Conservation (phyloP, 1,140 invertebrate species). For the Brachionus rubens region DNA sequence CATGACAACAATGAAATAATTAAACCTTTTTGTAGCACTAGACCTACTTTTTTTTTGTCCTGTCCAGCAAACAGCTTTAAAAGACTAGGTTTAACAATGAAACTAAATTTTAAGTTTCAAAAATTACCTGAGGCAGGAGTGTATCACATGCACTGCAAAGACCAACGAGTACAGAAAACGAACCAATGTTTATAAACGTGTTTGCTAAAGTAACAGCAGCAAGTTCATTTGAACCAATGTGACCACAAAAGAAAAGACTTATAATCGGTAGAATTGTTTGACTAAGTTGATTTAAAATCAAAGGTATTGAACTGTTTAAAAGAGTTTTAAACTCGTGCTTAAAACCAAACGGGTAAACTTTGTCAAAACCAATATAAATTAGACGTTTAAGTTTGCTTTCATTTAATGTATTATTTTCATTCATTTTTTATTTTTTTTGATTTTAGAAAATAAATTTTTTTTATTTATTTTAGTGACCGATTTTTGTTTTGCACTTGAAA, state of each 20-base stretch:
- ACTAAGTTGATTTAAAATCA: slow-evolving; percentile 30
- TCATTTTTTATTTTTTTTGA: not conserved
- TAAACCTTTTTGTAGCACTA: slow-evolving; percentile 36
- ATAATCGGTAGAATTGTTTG: slow-evolving; percentile 37
- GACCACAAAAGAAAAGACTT: slow-evolving; percentile 39
- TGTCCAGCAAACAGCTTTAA: slow-evolving; percentile 10
- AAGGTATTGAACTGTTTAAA: not conserved
- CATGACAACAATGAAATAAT: slow-evolving; percentile 27
- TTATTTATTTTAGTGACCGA: no score
- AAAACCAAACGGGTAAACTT: not conserved
- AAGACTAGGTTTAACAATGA: no score
- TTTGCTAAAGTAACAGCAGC: slow-evolving; percentile 26
- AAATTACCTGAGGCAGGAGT: not conserved
- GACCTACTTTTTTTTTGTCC: slow-evolving; percentile 25
- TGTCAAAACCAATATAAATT: not conserved
- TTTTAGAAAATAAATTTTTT: no score
- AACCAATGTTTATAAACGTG: slow-evolving; percentile 41
- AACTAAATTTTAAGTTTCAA: not conserved
- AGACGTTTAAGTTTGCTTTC: not conserved
- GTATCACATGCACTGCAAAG: slow-evolving; percentile 41
- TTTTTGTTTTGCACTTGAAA: no score
- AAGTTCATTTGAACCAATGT: slow-evolving; percentile 32
- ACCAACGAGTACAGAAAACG: slow-evolving; percentile 26
- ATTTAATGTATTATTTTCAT: not conserved
- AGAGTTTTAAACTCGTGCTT: slow-evolving; percentile 12